Base-by-base conservation (phyloP, 2,113 vertebrate species). In the Cottus gobio region DNA sequence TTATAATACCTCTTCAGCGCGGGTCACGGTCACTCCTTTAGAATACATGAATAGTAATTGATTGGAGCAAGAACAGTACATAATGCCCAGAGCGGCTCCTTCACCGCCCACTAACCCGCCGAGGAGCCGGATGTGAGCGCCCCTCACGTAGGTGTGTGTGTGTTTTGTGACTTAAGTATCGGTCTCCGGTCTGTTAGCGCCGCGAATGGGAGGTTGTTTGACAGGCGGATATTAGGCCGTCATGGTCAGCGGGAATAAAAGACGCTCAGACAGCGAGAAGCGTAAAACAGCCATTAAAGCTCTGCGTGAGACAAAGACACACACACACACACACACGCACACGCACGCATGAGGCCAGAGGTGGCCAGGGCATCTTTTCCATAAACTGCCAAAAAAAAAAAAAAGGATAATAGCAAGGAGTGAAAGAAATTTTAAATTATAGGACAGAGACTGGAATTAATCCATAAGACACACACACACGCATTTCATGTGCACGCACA, bases 21-120 rank as follows among this genome's bases (percentile, higher is more conserved):
- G 90, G 87, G 80, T 60, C 82, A 83, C 46, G 86, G 89, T 90
- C 90, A 85, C 81, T 86, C 84, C 83, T 92, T 90, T 88, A 73
- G 88, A 90, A 90, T 87, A 91, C 84, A 91, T 93, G 90, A 93
- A 93, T 90, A 91, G 90, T 93, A 90, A 92, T 90, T 93, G 91
- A 93, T 93, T 91, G 85, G 85, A 81, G 87, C 68, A 91, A 89
- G 90, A 91, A 85, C 81, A 85, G 79, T 18, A 68, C 83, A 90
- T 85, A 84, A 91, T 90, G 85, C 87, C 70, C 85, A 78, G 85
- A 69, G 88, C 88, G 87, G 84, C 85, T 89, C 89, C 87, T 90
- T 86, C 85, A 87, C 74, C 89, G 86, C 89, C 91, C 90, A 91
- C 87, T 85, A 87, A 88, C 91, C 85, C 78, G 48, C 68, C 20